Conservation (phyloP, 2,797 vertebrate genomes). For the Halcyon leucocephala region DNA sequence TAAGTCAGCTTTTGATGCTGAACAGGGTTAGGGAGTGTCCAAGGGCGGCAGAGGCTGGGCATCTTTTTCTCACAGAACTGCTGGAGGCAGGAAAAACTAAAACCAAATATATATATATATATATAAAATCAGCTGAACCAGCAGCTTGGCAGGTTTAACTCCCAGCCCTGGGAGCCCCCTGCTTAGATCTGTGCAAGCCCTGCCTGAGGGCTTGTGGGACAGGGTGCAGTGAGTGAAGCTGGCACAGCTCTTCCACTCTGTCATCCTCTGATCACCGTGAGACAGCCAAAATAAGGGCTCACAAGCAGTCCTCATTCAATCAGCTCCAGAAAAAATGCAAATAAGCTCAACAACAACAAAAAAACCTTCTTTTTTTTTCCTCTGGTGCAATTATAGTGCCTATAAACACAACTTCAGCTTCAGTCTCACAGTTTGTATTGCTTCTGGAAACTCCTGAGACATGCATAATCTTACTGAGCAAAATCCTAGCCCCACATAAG, state of each 20-base stretch:
- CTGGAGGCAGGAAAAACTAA: background rate
- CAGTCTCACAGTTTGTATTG: background rate
- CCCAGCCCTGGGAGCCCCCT: background rate
- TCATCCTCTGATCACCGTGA: background rate
- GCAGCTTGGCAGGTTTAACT: background rate
- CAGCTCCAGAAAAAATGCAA: slow-evolving; percentile 32
- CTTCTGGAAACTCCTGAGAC: slow-evolving; percentile 31
- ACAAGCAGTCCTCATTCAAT: slow-evolving; percentile 4
- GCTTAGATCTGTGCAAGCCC: background rate
- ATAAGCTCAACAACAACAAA: background rate
- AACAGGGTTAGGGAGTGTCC: background rate
- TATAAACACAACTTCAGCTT: slow-evolving; percentile 9
- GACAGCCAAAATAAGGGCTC: slow-evolving; percentile 32
- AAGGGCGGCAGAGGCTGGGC: background rate
- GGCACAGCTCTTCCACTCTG: slow-evolving; percentile 2
- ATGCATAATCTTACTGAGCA: background rate
- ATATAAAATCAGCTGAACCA: background rate
- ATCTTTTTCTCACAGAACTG: background rate
- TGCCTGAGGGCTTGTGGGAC: background rate
- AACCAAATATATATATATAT: no score
- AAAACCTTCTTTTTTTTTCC: background rate
- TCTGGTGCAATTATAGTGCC: slow-evolving; percentile 4
- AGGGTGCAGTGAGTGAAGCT: background rate
- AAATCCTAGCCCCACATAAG: slow-evolving; percentile 16
- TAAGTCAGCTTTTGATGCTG: background rate